Evolutionary conservation across 37 sponge, comb jelly and placozoan species (phyloP), one percentile per base, ranked within the genome.

Genomic region (Diacarnus erythraeanus): DNA sequence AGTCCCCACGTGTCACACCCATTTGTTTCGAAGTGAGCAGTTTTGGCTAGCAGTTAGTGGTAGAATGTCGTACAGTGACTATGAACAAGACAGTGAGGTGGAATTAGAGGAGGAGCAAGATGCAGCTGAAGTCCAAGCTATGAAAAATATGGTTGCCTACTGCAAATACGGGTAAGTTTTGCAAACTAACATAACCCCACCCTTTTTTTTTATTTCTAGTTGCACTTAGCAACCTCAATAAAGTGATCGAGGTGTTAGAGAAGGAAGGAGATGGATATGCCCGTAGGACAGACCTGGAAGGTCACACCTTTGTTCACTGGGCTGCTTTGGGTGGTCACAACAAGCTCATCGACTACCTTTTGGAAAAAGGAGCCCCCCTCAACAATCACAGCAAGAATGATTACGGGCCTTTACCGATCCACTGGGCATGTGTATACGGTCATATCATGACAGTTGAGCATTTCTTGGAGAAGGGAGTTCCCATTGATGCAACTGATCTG

Each of bases 401-500:
- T 38, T 89, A 89, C 43, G 94, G 94, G 3, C 90, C 90, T 1
- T 27, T 83, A 9, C 90, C 94, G 29, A 86, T 93, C 36, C 94
- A 93, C 80, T 93, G 94, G 94, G 94, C 90, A 6, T 93, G 94
- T 66, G 90, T 89, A 8, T 68, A 85, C 40, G 94, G 94, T 0
- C 81, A 93, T 61, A 74, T 83, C n/a, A 75, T 39, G 23, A 77
- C 81, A 29, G 38, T 91, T 0, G 87, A 92, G 10, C 65, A 75
- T 27, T 82, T 90, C n/a, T 59, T 95, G 6, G 86, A 88, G 43
- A 73, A 68, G 65, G 92, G 92, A n/a, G 77, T 91, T 10, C 81
- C 83, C 23, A 81, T 95, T 21, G 92, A 95, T 34, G 42, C 70
- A 38, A 61, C 77, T 20, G 93, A 91, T 63, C 30, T 80, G 31